Base-by-base conservation (phyloP, 2,797 vertebrate genomes). In the Limnodromus scolopaceus region DNA sequence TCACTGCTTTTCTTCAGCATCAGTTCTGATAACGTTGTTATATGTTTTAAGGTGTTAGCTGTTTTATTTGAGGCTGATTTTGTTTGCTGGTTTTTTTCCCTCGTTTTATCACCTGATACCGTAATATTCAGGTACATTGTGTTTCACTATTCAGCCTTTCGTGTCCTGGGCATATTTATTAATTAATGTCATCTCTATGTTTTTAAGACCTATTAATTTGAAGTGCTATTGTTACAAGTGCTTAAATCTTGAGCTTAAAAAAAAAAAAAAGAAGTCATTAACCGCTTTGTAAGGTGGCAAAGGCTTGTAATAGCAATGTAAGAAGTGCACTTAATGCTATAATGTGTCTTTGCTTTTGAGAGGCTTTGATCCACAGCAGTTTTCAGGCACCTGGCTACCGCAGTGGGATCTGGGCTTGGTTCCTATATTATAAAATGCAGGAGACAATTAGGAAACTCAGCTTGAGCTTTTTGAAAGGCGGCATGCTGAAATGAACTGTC, bases 201-300 rank as follows among this genome's bases (percentile, higher is more conserved):
- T 94, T 84, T 93, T 25, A 57, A 93, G 32, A 25, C 34, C 38
- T 36, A 22, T 92, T 86, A 39, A 12, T 84, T 84, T 81, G 83
- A 92, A 84, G 45, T 34, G 32, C 20, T 89, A 2, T 43, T 60
- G 51, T 61, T 85, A 8, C 30, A 55, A 81, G 68, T 45, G 16
- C 46, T 87, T 87, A 89, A 81, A 84, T 66, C 69, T 66, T 65
- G 38, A 85, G 38, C 49, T 74, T 1, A 46, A 53, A 54, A 60
- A 39, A 70, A 54, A 16, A 24, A n/a, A 22, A 18, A 28, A 49
- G 6, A 27, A 24, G 3, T 9, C 28, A 75, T 34, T 32, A 27
- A 27, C 3, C 18, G 24, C 43, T 72, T 91, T 79, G 20, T 39
- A 65, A 69, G 23, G 57, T 72, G 48, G 32, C 32, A 91, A 85